Conservation (phyloP, 1,140 invertebrate genomes). For the Diuraphis noxia region DNA sequence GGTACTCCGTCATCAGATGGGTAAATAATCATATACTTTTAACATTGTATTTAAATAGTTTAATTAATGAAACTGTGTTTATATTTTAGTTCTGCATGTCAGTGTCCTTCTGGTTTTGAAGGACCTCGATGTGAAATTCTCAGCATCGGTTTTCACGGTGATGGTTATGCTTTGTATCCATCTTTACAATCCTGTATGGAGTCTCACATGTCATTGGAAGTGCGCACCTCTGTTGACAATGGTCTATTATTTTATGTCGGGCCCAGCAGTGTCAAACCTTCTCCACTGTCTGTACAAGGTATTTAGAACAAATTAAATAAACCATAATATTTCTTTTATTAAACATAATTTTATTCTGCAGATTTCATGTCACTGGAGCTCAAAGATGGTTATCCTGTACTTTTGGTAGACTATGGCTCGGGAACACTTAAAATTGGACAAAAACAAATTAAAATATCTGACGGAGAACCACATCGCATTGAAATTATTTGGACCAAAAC, state of each 20-base stretch:
- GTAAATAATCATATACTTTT: neutral
- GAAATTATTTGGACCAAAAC: conserved; percentile 75
- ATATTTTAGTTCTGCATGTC: conserved; percentile 62
- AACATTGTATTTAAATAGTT: neutral
- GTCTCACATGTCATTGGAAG: conserved; percentile 76
- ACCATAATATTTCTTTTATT: neutral
- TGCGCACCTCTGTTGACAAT: conserved; percentile 72
- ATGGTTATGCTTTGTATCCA: conserved; percentile 87
- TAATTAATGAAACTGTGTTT: neutral
- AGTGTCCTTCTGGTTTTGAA: conserved; percentile 71
- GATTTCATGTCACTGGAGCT: conserved; percentile 94
- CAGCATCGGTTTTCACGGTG: conserved; percentile 81
- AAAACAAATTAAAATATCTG: conserved; percentile 73
- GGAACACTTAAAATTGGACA: conserved; percentile 75
- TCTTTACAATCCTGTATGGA: conserved; percentile 77
- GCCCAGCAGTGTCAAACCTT: conserved; percentile 62
- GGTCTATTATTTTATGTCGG: conserved; percentile 92
- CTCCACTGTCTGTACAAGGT: conserved; percentile 64
- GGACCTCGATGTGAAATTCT: conserved; percentile 90
- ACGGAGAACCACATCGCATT: conserved; percentile 79
- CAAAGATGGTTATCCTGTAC: conserved; percentile 77
- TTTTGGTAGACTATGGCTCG: conserved; percentile 88
- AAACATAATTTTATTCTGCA: conserved; percentile 59
- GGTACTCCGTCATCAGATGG: conserved; percentile 64
- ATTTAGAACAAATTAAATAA: conserved; percentile 25